These are phyloP conservation scores for Dicrurus megarhynchus DNA, from an alignment of 2,113 vertebrate species.

Conservation along the genomic window DNA sequence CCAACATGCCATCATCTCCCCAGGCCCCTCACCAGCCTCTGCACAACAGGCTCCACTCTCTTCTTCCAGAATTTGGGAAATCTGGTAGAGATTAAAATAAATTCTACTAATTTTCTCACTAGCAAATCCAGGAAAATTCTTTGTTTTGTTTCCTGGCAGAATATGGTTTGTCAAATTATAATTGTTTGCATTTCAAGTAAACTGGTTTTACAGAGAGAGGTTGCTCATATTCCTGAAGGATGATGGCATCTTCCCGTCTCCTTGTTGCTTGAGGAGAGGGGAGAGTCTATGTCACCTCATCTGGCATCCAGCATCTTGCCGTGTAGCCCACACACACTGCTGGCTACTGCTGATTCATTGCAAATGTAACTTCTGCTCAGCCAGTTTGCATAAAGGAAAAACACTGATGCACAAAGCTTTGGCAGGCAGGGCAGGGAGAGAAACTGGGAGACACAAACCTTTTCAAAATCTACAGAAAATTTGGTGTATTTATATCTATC, in stretches of 20 bases:
- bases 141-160: not conserved
- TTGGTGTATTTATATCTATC: not conserved
- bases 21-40: not conserved
- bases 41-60: not conserved
- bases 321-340: not conserved
- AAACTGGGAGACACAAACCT: not conserved
- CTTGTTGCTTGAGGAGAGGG: not conserved
- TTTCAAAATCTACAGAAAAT: not conserved
- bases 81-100: constrained; percentile 28
- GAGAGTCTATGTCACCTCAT: not conserved
- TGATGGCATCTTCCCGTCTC: not conserved
- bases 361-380: not conserved
- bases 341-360: not conserved
- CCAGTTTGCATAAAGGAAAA: not conserved
- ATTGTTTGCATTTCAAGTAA: not conserved
- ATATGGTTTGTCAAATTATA: not conserved
- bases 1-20: not conserved
- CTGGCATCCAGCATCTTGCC: not conserved
- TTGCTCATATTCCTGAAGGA: not conserved
- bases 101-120: not conserved
- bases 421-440: not conserved
- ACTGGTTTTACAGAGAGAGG: not conserved
- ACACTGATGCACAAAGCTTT: not conserved
- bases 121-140: not conserved
- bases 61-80: not conserved